phyloP scores from a whole-genome alignment of 1,140 invertebrate species.

The Portunus trituberculatus region DNA sequence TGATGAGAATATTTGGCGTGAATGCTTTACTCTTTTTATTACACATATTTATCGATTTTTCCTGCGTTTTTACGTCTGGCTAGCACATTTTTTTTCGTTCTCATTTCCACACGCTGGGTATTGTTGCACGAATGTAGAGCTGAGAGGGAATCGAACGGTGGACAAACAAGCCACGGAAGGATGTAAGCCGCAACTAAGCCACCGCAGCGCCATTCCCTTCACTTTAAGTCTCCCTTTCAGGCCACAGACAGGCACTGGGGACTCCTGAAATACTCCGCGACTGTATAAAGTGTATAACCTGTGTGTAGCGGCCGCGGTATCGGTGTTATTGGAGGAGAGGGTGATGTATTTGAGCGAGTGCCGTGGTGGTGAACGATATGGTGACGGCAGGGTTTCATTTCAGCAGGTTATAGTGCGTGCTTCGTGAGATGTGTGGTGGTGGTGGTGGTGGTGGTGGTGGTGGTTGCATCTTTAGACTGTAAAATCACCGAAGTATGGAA shows the following conservation, averaged over 20 bases:
- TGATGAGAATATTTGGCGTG: background rate
- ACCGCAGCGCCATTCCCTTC: background rate
- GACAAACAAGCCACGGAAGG: background rate
- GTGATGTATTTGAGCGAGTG: too few relatives aligned
- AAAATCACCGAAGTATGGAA: too few relatives aligned
- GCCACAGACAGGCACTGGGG: background rate
- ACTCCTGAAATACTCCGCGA: too few relatives aligned
- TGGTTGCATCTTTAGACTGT: too few relatives aligned
- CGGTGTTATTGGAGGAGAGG: too few relatives aligned
- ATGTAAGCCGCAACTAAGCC: background rate
- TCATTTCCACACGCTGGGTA: background rate
- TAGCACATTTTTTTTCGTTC: background rate
- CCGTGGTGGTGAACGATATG: too few relatives aligned
- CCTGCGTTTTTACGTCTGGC: background rate
- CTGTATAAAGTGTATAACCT: too few relatives aligned
- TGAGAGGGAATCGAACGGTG: background rate
- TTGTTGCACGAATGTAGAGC: background rate
- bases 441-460: too few relatives aligned
- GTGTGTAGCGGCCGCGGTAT: too few relatives aligned
- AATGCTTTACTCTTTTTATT: background rate
- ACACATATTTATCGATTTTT: background rate
- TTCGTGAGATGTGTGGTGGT: too few relatives aligned
- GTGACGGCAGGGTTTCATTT: too few relatives aligned
- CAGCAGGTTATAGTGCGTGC: too few relatives aligned
- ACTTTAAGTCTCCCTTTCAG: background rate